These are phyloP conservation scores for Temnothorax curvispinosus DNA, from an alignment of 1,140 invertebrate species.

Conservation along the genomic window DNA sequence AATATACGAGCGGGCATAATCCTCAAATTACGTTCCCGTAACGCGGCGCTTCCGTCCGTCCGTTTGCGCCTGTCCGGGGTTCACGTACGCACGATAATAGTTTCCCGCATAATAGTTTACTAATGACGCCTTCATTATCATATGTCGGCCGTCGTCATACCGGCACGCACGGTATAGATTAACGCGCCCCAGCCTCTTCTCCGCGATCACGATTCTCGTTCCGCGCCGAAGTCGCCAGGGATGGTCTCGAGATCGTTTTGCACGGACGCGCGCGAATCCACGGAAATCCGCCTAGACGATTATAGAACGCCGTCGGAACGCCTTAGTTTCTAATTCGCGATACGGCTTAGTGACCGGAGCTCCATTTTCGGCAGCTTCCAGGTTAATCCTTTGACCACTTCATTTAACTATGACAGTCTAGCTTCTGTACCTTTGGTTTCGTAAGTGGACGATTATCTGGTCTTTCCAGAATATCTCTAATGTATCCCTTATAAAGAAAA, in stretches of 20 bases:
- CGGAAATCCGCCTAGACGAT: conserved; percentile 12
- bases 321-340: conserved; percentile 40
- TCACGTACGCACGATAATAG: conserved; percentile 70
- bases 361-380: neutral
- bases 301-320: neutral
- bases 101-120: conserved; percentile 76
- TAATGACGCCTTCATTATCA: conserved; percentile 71
- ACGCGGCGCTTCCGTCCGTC: conserved; percentile 70
- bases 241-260: neutral
- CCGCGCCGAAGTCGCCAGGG: neutral
- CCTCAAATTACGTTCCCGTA: conserved; percentile 77
- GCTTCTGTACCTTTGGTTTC: neutral
- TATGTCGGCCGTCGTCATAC: conserved; percentile 18
- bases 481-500: neutral
- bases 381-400: conserved; percentile 28
- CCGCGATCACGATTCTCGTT: neutral
- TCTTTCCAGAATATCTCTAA: neutral
- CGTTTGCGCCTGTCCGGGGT: conserved; percentile 56
- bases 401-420: neutral
- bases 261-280: conserved; percentile 16
- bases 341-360: conserved; percentile 1
- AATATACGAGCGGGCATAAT: conserved; percentile 78
- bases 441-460: neutral
- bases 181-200: neutral
- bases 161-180: conserved; percentile 27